A percentile compares a stretch with the other conserved stretches of the same genome.
Conservation (phyloP, 2,113 vertebrate species). For the Chaetodon auriga region DNA sequence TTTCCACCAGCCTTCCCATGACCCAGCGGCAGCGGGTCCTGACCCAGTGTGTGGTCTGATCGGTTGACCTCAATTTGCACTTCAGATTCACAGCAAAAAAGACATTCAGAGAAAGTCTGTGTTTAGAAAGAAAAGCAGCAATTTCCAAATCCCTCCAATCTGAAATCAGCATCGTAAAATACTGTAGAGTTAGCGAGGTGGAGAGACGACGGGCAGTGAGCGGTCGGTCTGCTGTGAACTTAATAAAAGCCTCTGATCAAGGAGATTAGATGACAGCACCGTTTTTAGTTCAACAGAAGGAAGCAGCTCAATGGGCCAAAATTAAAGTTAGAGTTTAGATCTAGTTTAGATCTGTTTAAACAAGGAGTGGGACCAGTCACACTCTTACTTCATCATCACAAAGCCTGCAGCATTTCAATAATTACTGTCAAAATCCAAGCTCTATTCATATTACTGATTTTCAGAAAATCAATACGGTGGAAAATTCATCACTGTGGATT, state of each 20-base stretch:
- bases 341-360: too few relatives aligned
- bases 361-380: too few relatives aligned
- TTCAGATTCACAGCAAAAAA: slow-evolving; percentile 37
- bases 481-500: too few relatives aligned
- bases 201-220: background rate
- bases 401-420: too few relatives aligned
- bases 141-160: slow-evolving; percentile 5
- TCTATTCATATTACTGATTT: too few relatives aligned
- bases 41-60: slow-evolving; percentile 40
- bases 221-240: background rate
- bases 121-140: background rate
- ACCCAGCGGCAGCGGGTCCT: slow-evolving; percentile 27
- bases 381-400: too few relatives aligned
- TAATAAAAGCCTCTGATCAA: background rate
- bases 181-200: background rate
- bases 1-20: slow-evolving; percentile 39
- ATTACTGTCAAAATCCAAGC: too few relatives aligned
- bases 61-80: slow-evolving; percentile 57
- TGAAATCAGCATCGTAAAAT: background rate
- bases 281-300: too few relatives aligned
- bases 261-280: too few relatives aligned
- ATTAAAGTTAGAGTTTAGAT: too few relatives aligned
- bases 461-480: too few relatives aligned
- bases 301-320: too few relatives aligned
- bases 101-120: slow-evolving; percentile 4